phyloP scores from a whole-genome alignment of 2,797 vertebrate genomes.

The Chloroceryle inda region DNA sequence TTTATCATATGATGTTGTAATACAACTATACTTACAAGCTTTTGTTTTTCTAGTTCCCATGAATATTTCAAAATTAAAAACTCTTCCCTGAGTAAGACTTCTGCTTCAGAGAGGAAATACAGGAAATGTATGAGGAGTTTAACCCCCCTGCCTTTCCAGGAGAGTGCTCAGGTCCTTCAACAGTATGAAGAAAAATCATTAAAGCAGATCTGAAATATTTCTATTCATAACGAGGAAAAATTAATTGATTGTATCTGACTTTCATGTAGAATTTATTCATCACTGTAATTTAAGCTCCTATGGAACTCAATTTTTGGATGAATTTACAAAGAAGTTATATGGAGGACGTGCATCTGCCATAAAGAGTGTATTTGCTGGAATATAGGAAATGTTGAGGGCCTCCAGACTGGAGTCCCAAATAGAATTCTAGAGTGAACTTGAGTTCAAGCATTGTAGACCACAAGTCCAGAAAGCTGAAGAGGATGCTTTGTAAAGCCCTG shows the following conservation, averaged over 20 bases:
- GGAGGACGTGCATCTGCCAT: background rate
- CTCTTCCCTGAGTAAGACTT: background rate
- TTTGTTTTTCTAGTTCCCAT: background rate
- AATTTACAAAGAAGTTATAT: background rate
- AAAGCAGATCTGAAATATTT: background rate
- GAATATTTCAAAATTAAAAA: background rate
- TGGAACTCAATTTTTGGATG: background rate
- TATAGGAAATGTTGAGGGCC: background rate
- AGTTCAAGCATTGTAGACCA: background rate
- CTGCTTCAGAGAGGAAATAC: background rate
- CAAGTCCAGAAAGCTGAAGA: background rate
- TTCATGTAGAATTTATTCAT: background rate
- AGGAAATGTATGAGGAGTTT: background rate
- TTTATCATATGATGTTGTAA: background rate
- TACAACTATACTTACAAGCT: background rate
- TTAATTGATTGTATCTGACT: background rate
- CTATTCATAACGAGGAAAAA: background rate
- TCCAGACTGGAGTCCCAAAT: background rate
- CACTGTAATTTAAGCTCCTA: background rate
- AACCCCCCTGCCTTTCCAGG: fast-evolving
- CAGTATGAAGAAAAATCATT: background rate
- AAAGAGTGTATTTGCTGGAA: background rate
- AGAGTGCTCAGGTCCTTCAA: background rate
- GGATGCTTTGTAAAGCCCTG: background rate
- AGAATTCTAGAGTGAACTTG: background rate